Conservation (phyloP, 2,113 vertebrate species). For the Solenodon paradoxus region DNA sequence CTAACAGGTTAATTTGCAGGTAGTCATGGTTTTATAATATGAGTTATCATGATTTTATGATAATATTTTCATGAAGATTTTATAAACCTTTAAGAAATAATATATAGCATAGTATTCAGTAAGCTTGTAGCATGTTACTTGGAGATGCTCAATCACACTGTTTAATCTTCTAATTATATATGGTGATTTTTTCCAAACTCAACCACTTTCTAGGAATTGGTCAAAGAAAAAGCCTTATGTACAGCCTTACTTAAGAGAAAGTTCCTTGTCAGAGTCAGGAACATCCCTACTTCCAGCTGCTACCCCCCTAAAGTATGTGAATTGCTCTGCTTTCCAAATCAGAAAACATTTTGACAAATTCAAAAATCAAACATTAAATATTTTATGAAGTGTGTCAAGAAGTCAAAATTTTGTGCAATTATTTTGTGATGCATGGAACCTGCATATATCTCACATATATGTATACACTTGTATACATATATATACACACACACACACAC, state of each 20-base stretch:
- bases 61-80: slow-evolving; percentile 52
- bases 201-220: slow-evolving; percentile 29
- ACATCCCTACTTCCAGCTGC: slow-evolving; percentile 11
- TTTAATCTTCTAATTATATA: slow-evolving; percentile 6
- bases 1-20: not conserved
- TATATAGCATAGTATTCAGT: not conserved
- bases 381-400: slow-evolving; percentile 37
- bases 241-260: slow-evolving; percentile 52
- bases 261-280: slow-evolving; percentile 18
- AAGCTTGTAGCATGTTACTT: slow-evolving; percentile 28
- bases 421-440: slow-evolving; percentile 35
- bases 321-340: slow-evolving; percentile 23
- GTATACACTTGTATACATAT: not conserved
- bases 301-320: not conserved
- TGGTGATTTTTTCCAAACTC: not conserved
- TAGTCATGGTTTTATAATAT: not conserved
- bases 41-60: not conserved
- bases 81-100: slow-evolving; percentile 40
- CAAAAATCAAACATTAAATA: slow-evolving; percentile 13
- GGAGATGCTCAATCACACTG: not conserved
- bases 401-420: slow-evolving; percentile 29
- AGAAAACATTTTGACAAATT: slow-evolving; percentile 18
- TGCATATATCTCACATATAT: slow-evolving; percentile 44
- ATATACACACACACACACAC: too few relatives aligned
- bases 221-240: slow-evolving; percentile 57